Percentiles rank a stretch among this genome's conserved stretches.
phyloP scores from a whole-genome alignment of 92 coral and sea anemone genomes.

The Desmophyllum pertusum region DNA sequence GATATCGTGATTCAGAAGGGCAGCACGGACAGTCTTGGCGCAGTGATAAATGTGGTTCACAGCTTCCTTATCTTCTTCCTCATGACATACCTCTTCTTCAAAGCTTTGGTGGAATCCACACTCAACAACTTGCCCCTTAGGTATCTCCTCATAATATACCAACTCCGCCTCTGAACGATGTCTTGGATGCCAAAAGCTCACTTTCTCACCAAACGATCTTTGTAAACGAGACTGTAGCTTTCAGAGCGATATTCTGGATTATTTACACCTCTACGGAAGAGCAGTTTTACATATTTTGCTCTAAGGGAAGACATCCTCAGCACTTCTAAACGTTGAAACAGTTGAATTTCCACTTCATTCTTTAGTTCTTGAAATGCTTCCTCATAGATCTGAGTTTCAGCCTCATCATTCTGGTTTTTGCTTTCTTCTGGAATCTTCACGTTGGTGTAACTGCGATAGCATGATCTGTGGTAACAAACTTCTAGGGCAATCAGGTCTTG shows the following conservation, averaged over 20 bases:
- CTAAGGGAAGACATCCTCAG: constrained; percentile 30
- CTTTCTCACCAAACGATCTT: constrained; percentile 17
- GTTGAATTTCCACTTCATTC: constrained; percentile 23
- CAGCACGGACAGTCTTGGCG: constrained; percentile 40
- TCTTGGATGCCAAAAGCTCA: constrained; percentile 48
- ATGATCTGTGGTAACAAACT: constrained; percentile 49
- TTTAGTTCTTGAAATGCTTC: constrained; percentile 34
- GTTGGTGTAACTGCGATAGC: constrained; percentile 41
- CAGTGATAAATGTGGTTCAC: constrained; percentile 37
- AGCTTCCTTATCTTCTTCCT: constrained; percentile 15
- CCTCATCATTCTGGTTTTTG: constrained; percentile 25
- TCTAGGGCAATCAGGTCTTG: constrained; percentile 46
- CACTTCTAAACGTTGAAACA: constrained; percentile 16
- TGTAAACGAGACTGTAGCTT: constrained; percentile 30
- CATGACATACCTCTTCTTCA: background rate
- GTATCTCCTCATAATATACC: constrained; percentile 32
- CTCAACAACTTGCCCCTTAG: constrained; percentile 49
- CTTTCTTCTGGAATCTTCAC: constrained; percentile 21
- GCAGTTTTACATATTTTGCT: constrained; percentile 28
- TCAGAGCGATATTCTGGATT: constrained; percentile 45
- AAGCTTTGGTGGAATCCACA: background rate
- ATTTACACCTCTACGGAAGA: constrained; percentile 6
- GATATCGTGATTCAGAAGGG: constrained; percentile 20
- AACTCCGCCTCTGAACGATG: constrained; percentile 41
- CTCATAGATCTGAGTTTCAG: constrained; percentile 32